Conservation (phyloP, 1,140 invertebrate genomes). For the Ganaspis sp. region DNA sequence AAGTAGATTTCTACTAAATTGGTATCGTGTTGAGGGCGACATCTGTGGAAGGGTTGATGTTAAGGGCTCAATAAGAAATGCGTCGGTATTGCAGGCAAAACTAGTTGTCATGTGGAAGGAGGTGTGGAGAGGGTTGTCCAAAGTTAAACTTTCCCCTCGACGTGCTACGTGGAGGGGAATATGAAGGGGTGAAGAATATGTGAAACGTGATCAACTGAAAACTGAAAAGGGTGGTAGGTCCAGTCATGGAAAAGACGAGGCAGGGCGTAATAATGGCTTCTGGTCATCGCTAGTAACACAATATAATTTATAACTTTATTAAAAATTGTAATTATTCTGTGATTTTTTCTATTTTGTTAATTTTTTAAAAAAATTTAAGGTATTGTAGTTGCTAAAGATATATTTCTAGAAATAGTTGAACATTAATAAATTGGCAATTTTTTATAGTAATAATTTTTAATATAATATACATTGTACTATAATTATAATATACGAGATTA, state of each 20-base stretch:
- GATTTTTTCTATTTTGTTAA: background rate
- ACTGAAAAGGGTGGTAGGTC: constrained; percentile 42
- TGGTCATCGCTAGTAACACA: background rate
- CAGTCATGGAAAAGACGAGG: background rate
- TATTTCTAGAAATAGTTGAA: no score
- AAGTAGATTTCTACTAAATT: constrained; percentile 51
- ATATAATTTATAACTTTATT: background rate
- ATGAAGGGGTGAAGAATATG: background rate
- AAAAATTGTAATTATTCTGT: background rate
- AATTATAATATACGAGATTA: no score
- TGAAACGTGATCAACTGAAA: constrained; percentile 40
- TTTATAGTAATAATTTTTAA: no score
- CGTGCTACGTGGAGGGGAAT: constrained; percentile 40
- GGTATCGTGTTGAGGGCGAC: constrained; percentile 61
- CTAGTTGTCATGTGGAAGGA: constrained; percentile 47
- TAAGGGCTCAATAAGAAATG: constrained; percentile 34
- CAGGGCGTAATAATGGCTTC: constrained; percentile 56
- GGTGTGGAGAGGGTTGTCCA: constrained; percentile 60
- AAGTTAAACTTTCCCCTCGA: constrained; percentile 50
- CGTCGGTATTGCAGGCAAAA: constrained; percentile 70
- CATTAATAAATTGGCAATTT: no score
- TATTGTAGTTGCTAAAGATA: no score
- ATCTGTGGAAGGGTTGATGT: constrained; percentile 59
- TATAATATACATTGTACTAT: no score
- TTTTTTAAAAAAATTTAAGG: no score